A percentile compares a stretch with the other conserved stretches of the same genome.
phyloP scores from a whole-genome alignment of 2,113 vertebrate genomes.

The Phalacrocorax carbo region DNA sequence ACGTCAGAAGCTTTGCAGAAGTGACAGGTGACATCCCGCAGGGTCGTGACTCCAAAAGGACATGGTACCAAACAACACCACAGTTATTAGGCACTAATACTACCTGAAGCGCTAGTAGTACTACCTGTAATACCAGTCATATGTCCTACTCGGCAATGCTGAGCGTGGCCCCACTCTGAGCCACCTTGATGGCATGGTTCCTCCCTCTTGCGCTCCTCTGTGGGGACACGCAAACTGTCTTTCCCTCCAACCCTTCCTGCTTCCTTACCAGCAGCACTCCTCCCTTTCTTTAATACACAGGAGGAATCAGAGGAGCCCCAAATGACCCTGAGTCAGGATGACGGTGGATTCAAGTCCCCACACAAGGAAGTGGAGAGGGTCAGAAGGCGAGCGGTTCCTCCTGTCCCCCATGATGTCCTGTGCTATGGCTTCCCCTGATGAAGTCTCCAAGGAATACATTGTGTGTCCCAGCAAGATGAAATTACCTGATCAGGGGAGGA shows the following conservation, averaged over 20 bases:
- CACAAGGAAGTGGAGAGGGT: neutral
- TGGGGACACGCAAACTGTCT: neutral
- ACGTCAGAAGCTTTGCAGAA: neutral
- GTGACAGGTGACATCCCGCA: neutral
- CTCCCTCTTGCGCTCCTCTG: neutral
- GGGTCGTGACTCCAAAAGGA: neutral
- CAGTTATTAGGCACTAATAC: neutral
- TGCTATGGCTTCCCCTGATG: neutral
- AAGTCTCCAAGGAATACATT: neutral
- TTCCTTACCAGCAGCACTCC: neutral
- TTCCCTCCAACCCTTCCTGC: neutral
- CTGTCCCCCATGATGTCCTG: neutral
- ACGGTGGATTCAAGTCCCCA: neutral
- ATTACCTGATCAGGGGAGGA: neutral
- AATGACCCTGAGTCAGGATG: neutral
- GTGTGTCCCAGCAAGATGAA: neutral
- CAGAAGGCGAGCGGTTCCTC: neutral
- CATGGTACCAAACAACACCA: neutral
- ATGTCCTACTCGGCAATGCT: neutral
- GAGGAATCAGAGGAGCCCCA: neutral
- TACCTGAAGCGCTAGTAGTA: neutral
- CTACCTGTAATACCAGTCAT: constrained; percentile 1
- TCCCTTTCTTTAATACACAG: neutral
- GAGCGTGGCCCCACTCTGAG: neutral
- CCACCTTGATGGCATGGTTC: neutral